Conservation (phyloP, 2,113 vertebrate species). For the Gopherus flavomarginatus region DNA sequence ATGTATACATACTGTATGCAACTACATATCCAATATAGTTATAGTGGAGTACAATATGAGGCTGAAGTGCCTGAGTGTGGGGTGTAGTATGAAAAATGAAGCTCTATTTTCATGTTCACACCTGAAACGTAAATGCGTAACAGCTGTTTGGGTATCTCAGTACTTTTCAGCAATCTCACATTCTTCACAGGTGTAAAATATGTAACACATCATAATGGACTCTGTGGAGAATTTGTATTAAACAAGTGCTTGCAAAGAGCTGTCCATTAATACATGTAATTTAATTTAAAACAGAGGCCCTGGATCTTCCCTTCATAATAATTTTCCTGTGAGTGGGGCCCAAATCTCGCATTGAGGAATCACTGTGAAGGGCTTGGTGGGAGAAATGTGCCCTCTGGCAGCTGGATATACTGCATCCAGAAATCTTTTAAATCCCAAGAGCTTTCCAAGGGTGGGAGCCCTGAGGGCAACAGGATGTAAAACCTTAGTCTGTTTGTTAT, state of each 20-base stretch:
- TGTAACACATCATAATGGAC: neutral
- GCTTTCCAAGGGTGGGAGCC: neutral
- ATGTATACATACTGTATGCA: neutral
- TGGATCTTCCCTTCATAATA: neutral
- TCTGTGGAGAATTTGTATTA: neutral
- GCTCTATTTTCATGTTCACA: conserved; percentile 24
- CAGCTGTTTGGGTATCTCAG: conserved; percentile 42
- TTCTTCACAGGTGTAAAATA: conserved; percentile 15
- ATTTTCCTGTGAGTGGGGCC: neutral
- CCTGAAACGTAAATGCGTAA: conserved; percentile 20
- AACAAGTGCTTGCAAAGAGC: neutral
- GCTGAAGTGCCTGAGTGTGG: neutral
- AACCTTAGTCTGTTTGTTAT: neutral
- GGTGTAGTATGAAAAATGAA: conserved; percentile 37
- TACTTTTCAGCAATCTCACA: neutral
- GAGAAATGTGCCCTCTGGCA: neutral
- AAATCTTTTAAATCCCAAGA: neutral
- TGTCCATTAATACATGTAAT: neutral
- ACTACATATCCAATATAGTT: neutral
- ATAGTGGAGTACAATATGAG: neutral
- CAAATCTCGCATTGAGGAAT: neutral
- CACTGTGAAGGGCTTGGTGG: neutral
- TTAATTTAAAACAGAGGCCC: neutral
- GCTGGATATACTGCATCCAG: neutral
- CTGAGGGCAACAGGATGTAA: neutral